Conservation (phyloP, 2,888 invertebrate genomes). For the Leptarthrus brevirostris region DNA sequence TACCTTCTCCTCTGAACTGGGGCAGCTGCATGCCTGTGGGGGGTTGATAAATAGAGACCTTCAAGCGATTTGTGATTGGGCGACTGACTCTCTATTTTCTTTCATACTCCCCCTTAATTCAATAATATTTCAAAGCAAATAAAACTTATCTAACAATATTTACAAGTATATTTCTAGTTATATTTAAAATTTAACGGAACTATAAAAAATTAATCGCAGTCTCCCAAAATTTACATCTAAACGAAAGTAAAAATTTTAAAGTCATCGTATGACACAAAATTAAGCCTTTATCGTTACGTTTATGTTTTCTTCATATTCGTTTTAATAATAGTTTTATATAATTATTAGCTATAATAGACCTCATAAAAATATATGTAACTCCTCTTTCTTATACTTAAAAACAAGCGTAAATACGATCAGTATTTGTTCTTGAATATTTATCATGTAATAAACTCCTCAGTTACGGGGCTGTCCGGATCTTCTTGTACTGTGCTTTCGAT, state of each 20-base stretch:
- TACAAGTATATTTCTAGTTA: constrained; percentile 37
- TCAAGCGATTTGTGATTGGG: too few species aligned
- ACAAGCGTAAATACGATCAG: background rate
- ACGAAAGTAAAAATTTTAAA: constrained; percentile 26
- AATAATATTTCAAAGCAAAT: too few species aligned
- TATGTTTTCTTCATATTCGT: constrained; percentile 12
- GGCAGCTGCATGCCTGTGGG: too few species aligned
- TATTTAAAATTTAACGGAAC: constrained; percentile 25
- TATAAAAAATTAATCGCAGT: constrained; percentile 38
- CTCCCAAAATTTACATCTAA: constrained; percentile 30
- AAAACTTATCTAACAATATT: constrained; percentile 44
- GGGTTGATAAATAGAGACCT: too few species aligned
- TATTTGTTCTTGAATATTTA: constrained; percentile 1
- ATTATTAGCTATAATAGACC: constrained; percentile 14
- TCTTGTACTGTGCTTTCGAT: constrained; percentile 59
- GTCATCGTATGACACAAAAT: constrained; percentile 41
- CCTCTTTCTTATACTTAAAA: background rate
- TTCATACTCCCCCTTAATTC: too few species aligned
- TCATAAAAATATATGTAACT: constrained; percentile 41
- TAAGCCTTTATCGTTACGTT: constrained; percentile 39
- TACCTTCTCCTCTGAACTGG: too few species aligned
- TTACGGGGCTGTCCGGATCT: constrained; percentile 56
- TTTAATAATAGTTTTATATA: constrained; percentile 17
- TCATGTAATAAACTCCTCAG: constrained; percentile 55
- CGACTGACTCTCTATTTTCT: too few species aligned